These are phyloP conservation scores for Tiliacea aurago DNA, from an alignment of 2,888 invertebrate species.

Conservation along the genomic window DNA sequence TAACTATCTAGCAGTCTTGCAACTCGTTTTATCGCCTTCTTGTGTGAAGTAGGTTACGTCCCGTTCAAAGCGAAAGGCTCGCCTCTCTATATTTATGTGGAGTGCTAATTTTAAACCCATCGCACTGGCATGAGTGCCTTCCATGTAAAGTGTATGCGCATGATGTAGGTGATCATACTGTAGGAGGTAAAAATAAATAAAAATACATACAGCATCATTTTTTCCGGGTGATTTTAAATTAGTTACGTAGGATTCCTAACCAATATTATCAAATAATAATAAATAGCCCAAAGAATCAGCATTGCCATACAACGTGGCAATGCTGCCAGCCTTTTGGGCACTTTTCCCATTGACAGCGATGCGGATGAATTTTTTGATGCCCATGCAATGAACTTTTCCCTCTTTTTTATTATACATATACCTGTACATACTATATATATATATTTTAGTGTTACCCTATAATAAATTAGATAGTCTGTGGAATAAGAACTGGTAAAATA, in stretches of 20 bases:
- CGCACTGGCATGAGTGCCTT: slow-evolving; percentile 36
- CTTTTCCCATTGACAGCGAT: no score
- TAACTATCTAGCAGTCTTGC: neutral
- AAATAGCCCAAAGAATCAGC: no score
- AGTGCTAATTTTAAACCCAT: slow-evolving; percentile 53
- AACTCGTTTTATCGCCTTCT: slow-evolving; percentile 36
- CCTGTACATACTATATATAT: no score
- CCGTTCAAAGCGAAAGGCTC: slow-evolving; percentile 40
- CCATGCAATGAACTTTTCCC: no score
- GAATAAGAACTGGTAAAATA: neutral
- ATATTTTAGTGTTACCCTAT: no score
- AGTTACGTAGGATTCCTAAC: neutral
- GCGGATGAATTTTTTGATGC: no score
- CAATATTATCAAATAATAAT: no score
- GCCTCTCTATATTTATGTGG: slow-evolving; percentile 41
- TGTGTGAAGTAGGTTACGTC: slow-evolving; percentile 31
- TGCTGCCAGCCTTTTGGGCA: no score
- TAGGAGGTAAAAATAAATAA: neutral
- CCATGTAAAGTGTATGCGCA: neutral
- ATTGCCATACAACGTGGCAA: no score
- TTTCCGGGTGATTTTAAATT: neutral
- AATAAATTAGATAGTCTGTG: neutral
- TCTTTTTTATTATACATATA: no score
- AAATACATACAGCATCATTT: neutral
- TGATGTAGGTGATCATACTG: neutral